A percentile compares a stretch with the other conserved stretches of the same genome.
These are phyloP conservation scores for Eledona agricola DNA, from an alignment of 2,888 invertebrate species.

Conservation along the genomic window DNA sequence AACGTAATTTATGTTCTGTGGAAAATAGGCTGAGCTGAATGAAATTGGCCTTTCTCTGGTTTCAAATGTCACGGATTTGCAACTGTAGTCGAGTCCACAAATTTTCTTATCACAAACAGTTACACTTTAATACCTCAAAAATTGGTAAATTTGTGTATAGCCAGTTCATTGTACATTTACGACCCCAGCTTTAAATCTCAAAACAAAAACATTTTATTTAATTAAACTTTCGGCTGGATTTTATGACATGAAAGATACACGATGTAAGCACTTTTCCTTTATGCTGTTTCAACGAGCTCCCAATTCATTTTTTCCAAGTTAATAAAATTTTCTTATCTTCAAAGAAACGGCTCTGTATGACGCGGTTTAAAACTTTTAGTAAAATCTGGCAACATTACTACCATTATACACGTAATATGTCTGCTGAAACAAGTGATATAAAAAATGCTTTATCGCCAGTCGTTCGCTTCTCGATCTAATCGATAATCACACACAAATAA, in stretches of 20 bases:
- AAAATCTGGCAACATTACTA: no score
- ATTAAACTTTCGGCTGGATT: background rate
- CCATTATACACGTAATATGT: no score
- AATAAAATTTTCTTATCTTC: constrained; percentile 11
- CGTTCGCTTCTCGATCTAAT: background rate
- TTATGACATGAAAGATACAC: background rate
- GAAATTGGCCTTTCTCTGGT: constrained; percentile 12
- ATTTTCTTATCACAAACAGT: no score
- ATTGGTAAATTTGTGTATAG: no score
- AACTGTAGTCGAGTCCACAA: no score
- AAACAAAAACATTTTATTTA: no score
- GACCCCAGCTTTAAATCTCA: no score
- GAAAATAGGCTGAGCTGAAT: constrained; percentile 17
- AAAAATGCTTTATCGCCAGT: constrained; percentile 7
- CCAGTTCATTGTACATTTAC: no score
- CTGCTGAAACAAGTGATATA: no score
- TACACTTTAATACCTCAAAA: no score
- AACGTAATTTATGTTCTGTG: constrained; percentile 22
- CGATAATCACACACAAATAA: constrained; percentile 5
- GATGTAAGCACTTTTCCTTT: constrained; percentile 2
- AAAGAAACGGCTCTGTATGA: no score
- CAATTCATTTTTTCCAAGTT: constrained; percentile 7
- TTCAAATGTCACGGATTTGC: constrained; percentile 7
- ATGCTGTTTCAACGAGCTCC: constrained; percentile 1
- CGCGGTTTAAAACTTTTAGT: no score